Percentiles rank a stretch among this genome's conserved stretches.
Evolutionary conservation across 2,797 vertebrate species (phyloP).

Genomic region (Myripristis jacobus): DNA sequence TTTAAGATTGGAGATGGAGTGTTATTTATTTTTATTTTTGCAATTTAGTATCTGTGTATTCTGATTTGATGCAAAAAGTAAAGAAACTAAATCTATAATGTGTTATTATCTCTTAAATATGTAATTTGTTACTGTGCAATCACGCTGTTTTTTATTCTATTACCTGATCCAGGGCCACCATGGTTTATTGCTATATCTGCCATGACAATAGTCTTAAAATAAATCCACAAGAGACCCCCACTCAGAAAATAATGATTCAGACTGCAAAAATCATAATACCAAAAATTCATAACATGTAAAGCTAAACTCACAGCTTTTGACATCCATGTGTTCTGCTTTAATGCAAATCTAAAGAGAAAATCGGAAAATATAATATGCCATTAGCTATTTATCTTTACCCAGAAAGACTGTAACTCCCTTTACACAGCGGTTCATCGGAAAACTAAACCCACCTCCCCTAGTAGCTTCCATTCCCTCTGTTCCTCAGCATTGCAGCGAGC

Average conservation of each 20-base stretch:
- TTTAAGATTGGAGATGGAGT: slow-evolving; percentile 81
- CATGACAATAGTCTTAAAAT: slow-evolving; percentile 1
- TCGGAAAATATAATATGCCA: too few relatives aligned
- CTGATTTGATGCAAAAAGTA: not conserved
- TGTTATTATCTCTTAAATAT: not conserved
- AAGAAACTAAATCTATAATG: not conserved
- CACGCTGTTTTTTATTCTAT: not conserved
- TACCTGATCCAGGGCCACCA: slow-evolving; percentile 1
- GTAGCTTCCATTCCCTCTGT: slow-evolving; percentile 34
- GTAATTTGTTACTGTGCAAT: not conserved
- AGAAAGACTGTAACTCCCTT: not conserved
- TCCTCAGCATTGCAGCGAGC: slow-evolving; percentile 34
- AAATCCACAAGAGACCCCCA: not conserved
- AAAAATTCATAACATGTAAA: not conserved
- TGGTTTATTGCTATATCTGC: not conserved
- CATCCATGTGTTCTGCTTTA: not conserved
- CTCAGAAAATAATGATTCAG: too few relatives aligned
- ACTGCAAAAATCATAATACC: not conserved
- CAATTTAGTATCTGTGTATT: slow-evolving; percentile 1
- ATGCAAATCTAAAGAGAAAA: not conserved
- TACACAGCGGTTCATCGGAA: not conserved
- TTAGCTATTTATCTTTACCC: slow-evolving; percentile 6
- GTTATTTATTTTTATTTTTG: slow-evolving; percentile 38
- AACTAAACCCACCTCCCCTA: slow-evolving; percentile 14
- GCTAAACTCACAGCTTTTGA: not conserved